Base-by-base conservation (phyloP, 2,888 invertebrate species). In the Andrena chrysosceles region DNA sequence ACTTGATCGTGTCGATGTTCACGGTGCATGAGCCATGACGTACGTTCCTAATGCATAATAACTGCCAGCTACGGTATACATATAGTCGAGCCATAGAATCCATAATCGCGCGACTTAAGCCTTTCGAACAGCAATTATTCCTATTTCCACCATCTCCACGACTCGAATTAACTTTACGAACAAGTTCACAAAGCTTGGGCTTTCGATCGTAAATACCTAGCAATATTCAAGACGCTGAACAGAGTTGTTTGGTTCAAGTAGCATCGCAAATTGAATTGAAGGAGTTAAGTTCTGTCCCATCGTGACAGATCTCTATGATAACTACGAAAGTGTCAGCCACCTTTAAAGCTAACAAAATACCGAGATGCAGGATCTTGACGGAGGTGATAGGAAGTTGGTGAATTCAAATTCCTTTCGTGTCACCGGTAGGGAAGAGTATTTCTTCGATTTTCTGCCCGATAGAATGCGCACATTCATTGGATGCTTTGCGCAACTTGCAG, bases 1-100 rank as follows among this genome's bases (percentile, higher is more conserved):
- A 88, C 85, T 88, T 88, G 83, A 83, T 88, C 87, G 87, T 86
- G 88, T 87, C 89, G 84, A 84, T 89, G 89, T 83, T 84, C 85
- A 79, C 81, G 80, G 80, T 85, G 83, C 87, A 80, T 84, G 77
- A 85, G 79, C 78, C 81, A 82, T 85, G 85, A 87, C 79, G 77
- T 74, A 83, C 84, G 74, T 85, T 85, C 74, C 85, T 85, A 88
- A 88, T 83, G 85, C 88, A 87, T 88, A 87, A 89, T 87, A 86
- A 88, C 77, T 79, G 78, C 73, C 77, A 72, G 59, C 60, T 23
- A 63, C 70, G 31, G 16, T 42, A 42, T 42, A 42, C 42, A 16
- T 16, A 56, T 7, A 33, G 62, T 16, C 68, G 23, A 54, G 60
- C 59, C 16, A 13, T 59, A 49, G 56, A 82, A 69, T 48, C 26